Evolutionary conservation across 2,113 vertebrate genomes (phyloP).

Genomic region (Dendropsophus ebraccatus): DNA sequence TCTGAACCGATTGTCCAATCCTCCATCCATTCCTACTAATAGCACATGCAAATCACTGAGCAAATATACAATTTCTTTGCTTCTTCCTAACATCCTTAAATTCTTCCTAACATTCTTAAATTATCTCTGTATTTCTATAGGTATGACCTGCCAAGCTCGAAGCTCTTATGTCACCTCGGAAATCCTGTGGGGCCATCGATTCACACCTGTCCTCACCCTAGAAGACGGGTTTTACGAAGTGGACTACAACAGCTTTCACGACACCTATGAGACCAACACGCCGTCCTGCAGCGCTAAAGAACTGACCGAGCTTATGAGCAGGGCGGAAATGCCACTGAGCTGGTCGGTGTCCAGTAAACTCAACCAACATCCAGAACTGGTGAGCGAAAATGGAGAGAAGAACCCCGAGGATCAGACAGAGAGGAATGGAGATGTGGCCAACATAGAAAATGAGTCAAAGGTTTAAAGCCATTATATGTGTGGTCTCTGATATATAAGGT

Average conservation of each 20-base stretch:
- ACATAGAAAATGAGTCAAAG: constrained; percentile 94
- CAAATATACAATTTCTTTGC: too few relatives aligned
- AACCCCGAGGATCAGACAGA: constrained; percentile 80
- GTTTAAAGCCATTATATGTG: constrained; percentile 71
- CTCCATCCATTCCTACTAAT: too few relatives aligned
- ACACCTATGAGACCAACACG: constrained; percentile 95
- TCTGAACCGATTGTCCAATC: too few relatives aligned
- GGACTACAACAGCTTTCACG: constrained; percentile 98
- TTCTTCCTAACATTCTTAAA: too few relatives aligned
- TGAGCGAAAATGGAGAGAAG: constrained; percentile 81
- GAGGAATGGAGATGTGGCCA: constrained; percentile 91
- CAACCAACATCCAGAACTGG: constrained; percentile 87
- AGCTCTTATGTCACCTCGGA: constrained; percentile 94
- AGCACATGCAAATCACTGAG: too few relatives aligned
- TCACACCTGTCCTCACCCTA: constrained; percentile 93
- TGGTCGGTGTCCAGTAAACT: constrained; percentile 94
- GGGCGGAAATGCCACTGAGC: constrained; percentile 85
- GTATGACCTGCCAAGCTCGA: constrained; percentile 97
- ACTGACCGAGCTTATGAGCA: constrained; percentile 82
- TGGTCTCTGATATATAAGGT: constrained; percentile 44
- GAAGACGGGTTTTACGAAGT: constrained; percentile 98
- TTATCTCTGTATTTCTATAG: constrained; percentile 68
- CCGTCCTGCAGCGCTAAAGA: constrained; percentile 91
- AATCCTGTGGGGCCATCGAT: constrained; percentile 97
- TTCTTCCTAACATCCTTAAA: too few relatives aligned